Evolutionary conservation across 2,113 vertebrate genomes (phyloP).

Genomic region (Atlantisia rogersi): DNA sequence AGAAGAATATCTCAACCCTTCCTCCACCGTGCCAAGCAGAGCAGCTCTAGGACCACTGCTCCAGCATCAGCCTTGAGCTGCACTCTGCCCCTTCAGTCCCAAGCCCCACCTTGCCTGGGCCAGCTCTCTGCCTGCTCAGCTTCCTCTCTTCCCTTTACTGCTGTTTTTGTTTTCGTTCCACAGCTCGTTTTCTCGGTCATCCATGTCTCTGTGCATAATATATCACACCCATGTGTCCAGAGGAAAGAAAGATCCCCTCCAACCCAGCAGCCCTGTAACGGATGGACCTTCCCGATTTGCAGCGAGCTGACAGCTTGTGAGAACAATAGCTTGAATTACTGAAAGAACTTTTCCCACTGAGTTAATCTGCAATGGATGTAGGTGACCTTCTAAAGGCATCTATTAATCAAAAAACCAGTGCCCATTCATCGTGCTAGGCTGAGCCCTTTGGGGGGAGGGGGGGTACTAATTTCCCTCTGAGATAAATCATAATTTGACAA

Average conservation of each 20-base stretch:
- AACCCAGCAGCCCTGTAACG: conserved; percentile 65
- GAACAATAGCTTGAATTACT: conserved; percentile 85
- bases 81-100: neutral
- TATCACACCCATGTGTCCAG: conserved; percentile 67
- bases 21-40: accelerated
- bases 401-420: conserved; percentile 81
- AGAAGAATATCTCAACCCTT: neutral
- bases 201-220: conserved; percentile 73
- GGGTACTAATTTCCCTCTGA: conserved; percentile 79
- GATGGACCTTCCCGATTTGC: conserved; percentile 76
- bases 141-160: neutral
- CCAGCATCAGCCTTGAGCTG: neutral
- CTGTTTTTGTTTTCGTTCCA: conserved; percentile 66
- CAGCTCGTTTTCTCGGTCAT: conserved; percentile 63
- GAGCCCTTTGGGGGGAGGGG: conserved; percentile 75
- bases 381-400: conserved; percentile 84
- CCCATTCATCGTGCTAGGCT: conserved; percentile 75
- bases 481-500: conserved; percentile 87
- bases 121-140: neutral
- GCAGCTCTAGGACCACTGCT: neutral
- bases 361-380: conserved; percentile 84
- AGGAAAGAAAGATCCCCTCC: conserved; percentile 68
- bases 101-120: neutral
- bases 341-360: conserved; percentile 85
- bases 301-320: conserved; percentile 80